Evolutionary conservation across 2,888 invertebrate genomes (phyloP).

Genomic region (Sylvicola fuscatus): DNA sequence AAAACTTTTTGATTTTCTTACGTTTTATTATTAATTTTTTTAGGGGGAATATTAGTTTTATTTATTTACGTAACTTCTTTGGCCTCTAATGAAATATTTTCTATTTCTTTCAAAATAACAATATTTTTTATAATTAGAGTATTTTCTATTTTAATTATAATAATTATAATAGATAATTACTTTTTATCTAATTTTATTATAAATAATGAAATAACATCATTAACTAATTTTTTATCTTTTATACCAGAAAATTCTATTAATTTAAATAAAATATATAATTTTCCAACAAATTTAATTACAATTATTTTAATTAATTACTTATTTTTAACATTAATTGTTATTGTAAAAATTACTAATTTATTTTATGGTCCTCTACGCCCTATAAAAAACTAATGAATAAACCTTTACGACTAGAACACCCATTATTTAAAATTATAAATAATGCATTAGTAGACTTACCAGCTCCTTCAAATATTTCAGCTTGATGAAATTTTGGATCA

Average conservation of each 20-base stretch:
- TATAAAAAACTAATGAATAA: slow-evolving; percentile 27
- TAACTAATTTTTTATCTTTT: slow-evolving; percentile 12
- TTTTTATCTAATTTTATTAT: slow-evolving; percentile 18
- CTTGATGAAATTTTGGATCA: slow-evolving; percentile 50
- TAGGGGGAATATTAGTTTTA: slow-evolving; percentile 41
- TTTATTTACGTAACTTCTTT: slow-evolving; percentile 42
- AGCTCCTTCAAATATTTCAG: slow-evolving; percentile 36
- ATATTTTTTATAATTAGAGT: slow-evolving; percentile 13
- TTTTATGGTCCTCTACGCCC: slow-evolving; percentile 32
- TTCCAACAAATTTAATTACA: slow-evolving; percentile 28
- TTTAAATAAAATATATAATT: slow-evolving; percentile 32
- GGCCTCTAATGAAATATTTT: slow-evolving; percentile 38
- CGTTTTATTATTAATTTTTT: slow-evolving; percentile 37
- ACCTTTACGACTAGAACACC: slow-evolving; percentile 26
- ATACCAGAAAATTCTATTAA: slow-evolving; percentile 27
- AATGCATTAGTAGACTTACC: slow-evolving; percentile 37
- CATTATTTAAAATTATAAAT: slow-evolving; percentile 35
- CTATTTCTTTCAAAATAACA: slow-evolving; percentile 17
- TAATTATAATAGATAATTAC: slow-evolving; percentile 13
- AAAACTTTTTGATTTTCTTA: slow-evolving; percentile 36
- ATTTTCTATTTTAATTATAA: slow-evolving; percentile 12
- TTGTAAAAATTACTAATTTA: slow-evolving; percentile 36
- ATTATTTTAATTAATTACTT: slow-evolving; percentile 35
- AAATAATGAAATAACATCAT: slow-evolving; percentile 21
- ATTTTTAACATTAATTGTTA: slow-evolving; percentile 34